Percentiles rank a stretch among this genome's conserved stretches.
Conservation (phyloP, 2,888 invertebrate genomes). For the Cataglyphis albicans region DNA sequence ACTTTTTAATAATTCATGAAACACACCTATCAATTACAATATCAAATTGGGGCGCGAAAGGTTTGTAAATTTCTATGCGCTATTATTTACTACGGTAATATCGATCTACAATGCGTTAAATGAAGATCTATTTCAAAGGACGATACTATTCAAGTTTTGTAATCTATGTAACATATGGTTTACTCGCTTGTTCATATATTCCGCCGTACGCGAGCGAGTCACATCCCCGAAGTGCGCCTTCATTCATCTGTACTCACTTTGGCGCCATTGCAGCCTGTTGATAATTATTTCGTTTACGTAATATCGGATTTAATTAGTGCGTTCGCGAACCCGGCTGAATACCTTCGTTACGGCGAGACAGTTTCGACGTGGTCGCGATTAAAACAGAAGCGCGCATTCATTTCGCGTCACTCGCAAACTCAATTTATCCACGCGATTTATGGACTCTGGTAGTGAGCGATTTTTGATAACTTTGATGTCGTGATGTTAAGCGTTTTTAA, state of each 20-base stretch:
- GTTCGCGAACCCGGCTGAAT: slow-evolving; percentile 64
- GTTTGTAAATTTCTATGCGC: not conserved
- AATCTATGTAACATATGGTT: not conserved
- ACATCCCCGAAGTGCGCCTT: slow-evolving; percentile 42
- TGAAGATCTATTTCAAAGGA: slow-evolving; percentile 25
- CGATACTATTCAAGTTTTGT: slow-evolving; percentile 24
- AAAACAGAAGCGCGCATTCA: slow-evolving; percentile 64
- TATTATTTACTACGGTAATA: slow-evolving; percentile 21
- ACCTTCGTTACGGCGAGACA: slow-evolving; percentile 68
- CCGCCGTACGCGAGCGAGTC: not conserved
- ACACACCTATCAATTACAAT: not conserved
- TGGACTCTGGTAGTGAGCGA: slow-evolving; percentile 37
- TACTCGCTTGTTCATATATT: not conserved
- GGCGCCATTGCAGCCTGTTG: slow-evolving; percentile 56
- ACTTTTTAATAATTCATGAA: slow-evolving; percentile 18
- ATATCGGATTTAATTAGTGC: slow-evolving; percentile 73
- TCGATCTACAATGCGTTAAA: slow-evolving; percentile 3
- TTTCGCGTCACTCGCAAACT: slow-evolving; percentile 56
- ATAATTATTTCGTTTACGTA: slow-evolving; percentile 73
- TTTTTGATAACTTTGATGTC: slow-evolving; percentile 27
- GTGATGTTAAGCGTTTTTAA: not conserved
- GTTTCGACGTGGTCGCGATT: slow-evolving; percentile 65
- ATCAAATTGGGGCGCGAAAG: not conserved
- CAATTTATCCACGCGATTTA: slow-evolving; percentile 66
- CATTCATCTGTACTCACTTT: slow-evolving; percentile 51